Base-by-base conservation (phyloP, 2,888 invertebrate species). In the Tholera decimalis region DNA sequence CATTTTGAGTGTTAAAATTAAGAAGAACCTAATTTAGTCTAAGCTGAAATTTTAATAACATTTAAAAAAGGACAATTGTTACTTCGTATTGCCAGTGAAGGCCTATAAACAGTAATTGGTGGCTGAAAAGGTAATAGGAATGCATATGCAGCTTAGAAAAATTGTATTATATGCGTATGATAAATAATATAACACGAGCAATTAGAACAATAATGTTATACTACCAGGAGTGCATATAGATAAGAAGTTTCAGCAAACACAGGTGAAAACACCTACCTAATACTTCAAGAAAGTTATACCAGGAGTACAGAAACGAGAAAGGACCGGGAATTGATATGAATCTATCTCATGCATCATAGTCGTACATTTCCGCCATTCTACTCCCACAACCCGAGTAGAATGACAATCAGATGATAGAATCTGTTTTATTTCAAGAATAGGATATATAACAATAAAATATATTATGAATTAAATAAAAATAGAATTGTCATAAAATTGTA, bases 311-410 rank as follows among this genome's bases (percentile, higher is more conserved):
- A 68, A 55, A 18, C 44, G 54, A 54, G 37, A 44, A 57, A 47
- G 51, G 51, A 63, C 70, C 64, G 73, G 72, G 47, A 54, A 47
- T 69, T 35, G 63, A 66, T 54, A 71, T 28, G 43, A 37, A 73
- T 49, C 73, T 65, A 35, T 67, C 46, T 18, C 24, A 53, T 49
- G 51, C 51, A 56, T 62, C 77, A 62, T 30, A 71, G 43, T 33
- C 50, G 28, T 41, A 62, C 63, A 66, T 66, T 65, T 73, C 78
- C 58, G 58, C 46, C 33, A 63, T 73, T 54, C 26, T 53, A 51
- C 71, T 62, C 54, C 67, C 58, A 66, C 58, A 73, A 65, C 50
- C 28, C 24, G 51, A 59, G 58, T 55, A 20, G 73, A 77, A 73
- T 65, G 18, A 58, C 58, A 73, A 77, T 58, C 46, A 65, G 37